Evolutionary conservation across 2,113 vertebrate genomes (phyloP), one percentile per base, ranked within the genome.

Genomic region (Hemibagrus wyckioides): DNA sequence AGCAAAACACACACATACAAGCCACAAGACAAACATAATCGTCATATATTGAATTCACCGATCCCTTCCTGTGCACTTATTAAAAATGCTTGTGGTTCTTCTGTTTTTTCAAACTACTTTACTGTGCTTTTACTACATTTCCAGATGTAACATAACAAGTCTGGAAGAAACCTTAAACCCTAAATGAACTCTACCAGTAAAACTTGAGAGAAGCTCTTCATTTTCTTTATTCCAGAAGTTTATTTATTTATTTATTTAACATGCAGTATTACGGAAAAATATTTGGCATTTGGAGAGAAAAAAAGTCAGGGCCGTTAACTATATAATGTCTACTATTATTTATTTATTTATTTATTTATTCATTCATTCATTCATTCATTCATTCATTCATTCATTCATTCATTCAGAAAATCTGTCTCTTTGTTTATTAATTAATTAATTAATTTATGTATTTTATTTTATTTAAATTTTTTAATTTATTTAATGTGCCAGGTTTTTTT

Each of bases 21-120:
- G 10, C 39, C 21, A 75, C 71, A 75, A 75, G 21, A 44, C 71
- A 75, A 75, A 44, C 71, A 75, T 75, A 8, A 75, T 25, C 15
- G 13, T 44, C 71, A 25, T 75, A 11, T 44, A 25, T 75, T 75
- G 25, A 44, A 75, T 25, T 41, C 21, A 75, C 4, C 21, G 23
- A 75, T 75, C 71, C 21, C 71, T 75, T 25, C 36, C 28, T 44
- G 21, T 44, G 71, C 39, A 25, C 39, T 75, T 44, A 75, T 44
- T 75, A 44, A 75, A 75, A 75, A 75, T 44, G 36, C 39, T 44
- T 75, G 71, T 75, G 71, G 71, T 44, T 75, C 15, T 39, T 39
- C 33, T 71, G 67, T 71, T 71, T 67, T 36, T 21, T 71, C 17
- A 71, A 71, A 36, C 17, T 71, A 19, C 67, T 71, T 71, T 39